These are phyloP conservation scores for Nestor notabilis DNA, from an alignment of 2,113 vertebrate species.

Conservation along the genomic window DNA sequence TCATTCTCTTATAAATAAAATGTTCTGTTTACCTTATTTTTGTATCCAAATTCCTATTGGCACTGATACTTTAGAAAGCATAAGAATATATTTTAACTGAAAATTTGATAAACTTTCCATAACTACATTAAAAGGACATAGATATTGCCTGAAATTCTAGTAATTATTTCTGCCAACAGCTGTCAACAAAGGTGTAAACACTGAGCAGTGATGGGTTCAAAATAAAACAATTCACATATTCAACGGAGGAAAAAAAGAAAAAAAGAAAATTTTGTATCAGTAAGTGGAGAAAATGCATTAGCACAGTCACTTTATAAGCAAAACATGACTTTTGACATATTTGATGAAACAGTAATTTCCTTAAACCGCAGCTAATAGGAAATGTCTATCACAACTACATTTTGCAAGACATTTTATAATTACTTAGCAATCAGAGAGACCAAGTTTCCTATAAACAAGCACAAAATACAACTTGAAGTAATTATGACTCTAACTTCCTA, in stretches of 20 bases:
- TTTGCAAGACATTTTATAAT: constrained; percentile 29
- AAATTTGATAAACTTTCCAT: background rate
- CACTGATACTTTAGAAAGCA: background rate
- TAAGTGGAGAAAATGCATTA: background rate
- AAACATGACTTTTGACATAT: constrained; percentile 48
- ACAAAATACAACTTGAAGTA: background rate
- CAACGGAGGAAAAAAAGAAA: background rate
- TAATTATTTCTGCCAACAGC: background rate
- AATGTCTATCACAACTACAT: constrained; percentile 32
- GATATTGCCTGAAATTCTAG: background rate
- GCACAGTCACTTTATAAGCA: constrained; percentile 51
- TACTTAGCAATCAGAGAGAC: constrained; percentile 4
- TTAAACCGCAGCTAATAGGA: constrained; percentile 59
- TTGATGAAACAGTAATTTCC: constrained; percentile 54
- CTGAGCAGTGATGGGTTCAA: background rate
- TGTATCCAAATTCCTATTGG: background rate
- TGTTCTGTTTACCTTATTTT: background rate
- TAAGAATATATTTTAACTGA: background rate
- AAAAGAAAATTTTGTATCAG: background rate
- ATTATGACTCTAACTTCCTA: background rate
- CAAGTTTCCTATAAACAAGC: background rate
- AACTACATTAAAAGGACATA: background rate
- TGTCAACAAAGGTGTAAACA: constrained; percentile 1
- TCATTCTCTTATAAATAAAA: background rate
- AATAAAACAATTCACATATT: background rate